Conservation (phyloP, 2,797 vertebrate species). For the Anguilla marmorata region DNA sequence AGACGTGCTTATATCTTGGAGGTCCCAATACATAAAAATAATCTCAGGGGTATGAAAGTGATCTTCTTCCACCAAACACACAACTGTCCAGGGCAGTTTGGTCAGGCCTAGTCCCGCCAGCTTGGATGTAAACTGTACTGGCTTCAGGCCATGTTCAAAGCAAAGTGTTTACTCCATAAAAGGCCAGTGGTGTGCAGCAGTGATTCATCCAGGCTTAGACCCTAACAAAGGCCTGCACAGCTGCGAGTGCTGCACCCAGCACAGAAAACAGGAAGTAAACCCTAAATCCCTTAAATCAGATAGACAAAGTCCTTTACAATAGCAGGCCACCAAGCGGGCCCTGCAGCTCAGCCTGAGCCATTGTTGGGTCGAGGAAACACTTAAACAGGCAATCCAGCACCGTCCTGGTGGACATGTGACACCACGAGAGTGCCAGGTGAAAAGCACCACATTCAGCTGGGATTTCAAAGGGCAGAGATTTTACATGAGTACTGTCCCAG, state of each 20-base stretch:
- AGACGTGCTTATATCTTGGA: too few relatives aligned
- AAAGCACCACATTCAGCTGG: neutral
- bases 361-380: conserved; percentile 50
- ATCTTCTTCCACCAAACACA: neutral
- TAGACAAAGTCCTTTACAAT: conserved; percentile 42
- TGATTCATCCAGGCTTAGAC: conserved; percentile 42
- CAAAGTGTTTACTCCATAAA: conserved; percentile 32
- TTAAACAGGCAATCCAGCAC: conserved; percentile 49
- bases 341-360: conserved; percentile 29
- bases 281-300: conserved; percentile 53
- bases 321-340: conserved; percentile 34
- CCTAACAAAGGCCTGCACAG: conserved; percentile 46
- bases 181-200: conserved; percentile 26
- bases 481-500: neutral
- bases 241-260: conserved; percentile 43
- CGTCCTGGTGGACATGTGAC: conserved; percentile 37
- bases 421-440: conserved; percentile 9
- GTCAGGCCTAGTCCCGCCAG: neutral
- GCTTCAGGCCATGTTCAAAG: neutral
- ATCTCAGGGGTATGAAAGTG: neutral
- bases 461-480: neutral
- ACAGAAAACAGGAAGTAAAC: conserved; percentile 51
- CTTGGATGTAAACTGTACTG: neutral
- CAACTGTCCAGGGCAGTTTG: neutral
- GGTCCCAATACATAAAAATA: neutral